Evolutionary conservation across 2,113 vertebrate species (phyloP).

Genomic region (Gymnobelideus leadbeateri): DNA sequence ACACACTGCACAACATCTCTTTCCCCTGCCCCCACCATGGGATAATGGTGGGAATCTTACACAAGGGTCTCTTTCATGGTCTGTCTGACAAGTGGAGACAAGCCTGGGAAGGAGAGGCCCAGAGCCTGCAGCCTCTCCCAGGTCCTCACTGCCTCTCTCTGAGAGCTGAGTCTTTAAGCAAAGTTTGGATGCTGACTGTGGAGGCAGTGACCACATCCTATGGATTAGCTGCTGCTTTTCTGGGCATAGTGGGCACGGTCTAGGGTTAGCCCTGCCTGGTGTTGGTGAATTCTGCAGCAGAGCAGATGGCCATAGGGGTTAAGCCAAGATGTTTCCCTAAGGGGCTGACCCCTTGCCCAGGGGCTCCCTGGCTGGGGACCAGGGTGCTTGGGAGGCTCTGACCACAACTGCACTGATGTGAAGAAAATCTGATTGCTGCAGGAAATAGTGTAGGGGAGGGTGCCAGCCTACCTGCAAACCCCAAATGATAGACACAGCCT

Average conservation of each 20-base stretch:
- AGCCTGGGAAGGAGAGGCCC: too few relatives aligned
- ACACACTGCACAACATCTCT: neutral
- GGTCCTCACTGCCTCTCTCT: neutral
- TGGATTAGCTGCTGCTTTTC: neutral
- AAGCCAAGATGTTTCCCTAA: neutral
- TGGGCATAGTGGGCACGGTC: neutral
- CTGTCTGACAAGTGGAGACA: neutral
- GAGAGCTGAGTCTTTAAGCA: neutral
- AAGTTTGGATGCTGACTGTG: neutral
- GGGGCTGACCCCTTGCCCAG: neutral
- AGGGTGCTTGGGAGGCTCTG: neutral
- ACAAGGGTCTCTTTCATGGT: neutral
- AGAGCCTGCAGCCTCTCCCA: too few relatives aligned
- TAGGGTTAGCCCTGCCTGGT: neutral
- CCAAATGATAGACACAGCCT: neutral
- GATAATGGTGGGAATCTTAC: neutral
- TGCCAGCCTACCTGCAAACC: neutral
- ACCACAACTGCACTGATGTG: too few relatives aligned
- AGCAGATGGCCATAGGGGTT: neutral
- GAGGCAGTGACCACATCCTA: neutral
- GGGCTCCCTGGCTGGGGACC: neutral
- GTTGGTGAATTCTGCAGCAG: neutral
- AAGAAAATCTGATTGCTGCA: neutral
- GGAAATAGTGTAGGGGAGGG: neutral
- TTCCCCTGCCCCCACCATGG: neutral